Conservation (phyloP, 1,140 invertebrate species). For the Diorhabda sublineata region DNA sequence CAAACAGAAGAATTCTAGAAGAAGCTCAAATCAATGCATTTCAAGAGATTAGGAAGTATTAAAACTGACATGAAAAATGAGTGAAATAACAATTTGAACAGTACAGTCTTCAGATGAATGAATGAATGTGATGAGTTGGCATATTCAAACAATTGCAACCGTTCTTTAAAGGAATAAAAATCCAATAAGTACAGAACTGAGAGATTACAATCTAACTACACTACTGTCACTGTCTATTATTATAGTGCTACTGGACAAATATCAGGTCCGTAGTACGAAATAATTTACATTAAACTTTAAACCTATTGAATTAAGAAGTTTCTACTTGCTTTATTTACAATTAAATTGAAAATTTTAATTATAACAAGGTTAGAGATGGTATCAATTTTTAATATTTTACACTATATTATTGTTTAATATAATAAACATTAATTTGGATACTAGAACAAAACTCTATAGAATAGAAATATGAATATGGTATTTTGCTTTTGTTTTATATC, state of each 20-base stretch:
- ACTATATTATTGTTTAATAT: too few relatives aligned
- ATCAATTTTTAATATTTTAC: too few relatives aligned
- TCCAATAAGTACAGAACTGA: slow-evolving; percentile 26
- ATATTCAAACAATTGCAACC: slow-evolving; percentile 17
- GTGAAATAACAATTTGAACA: neutral
- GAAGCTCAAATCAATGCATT: neutral
- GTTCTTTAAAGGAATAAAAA: slow-evolving; percentile 16
- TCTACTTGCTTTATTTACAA: too few relatives aligned
- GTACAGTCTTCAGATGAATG: neutral
- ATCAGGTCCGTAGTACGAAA: neutral
- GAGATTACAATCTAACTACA: slow-evolving; percentile 23
- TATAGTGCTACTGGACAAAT: neutral
- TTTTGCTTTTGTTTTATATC: too few relatives aligned
- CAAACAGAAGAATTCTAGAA: too few relatives aligned
- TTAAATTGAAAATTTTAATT: too few relatives aligned
- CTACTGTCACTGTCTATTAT: slow-evolving; percentile 4
- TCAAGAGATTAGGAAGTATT: neutral
- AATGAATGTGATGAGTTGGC: slow-evolving; percentile 2
- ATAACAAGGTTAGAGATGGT: too few relatives aligned
- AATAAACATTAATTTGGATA: too few relatives aligned
- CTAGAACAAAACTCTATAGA: too few relatives aligned
- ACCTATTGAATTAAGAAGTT: too few relatives aligned
- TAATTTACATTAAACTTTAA: too few relatives aligned
- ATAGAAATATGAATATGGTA: too few relatives aligned
- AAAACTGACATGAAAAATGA: slow-evolving; percentile 1